A percentile compares a stretch with the other conserved stretches of the same genome.
These are phyloP conservation scores for Circaetus gallicus DNA, from an alignment of 2,113 vertebrate species.

Conservation along the genomic window DNA sequence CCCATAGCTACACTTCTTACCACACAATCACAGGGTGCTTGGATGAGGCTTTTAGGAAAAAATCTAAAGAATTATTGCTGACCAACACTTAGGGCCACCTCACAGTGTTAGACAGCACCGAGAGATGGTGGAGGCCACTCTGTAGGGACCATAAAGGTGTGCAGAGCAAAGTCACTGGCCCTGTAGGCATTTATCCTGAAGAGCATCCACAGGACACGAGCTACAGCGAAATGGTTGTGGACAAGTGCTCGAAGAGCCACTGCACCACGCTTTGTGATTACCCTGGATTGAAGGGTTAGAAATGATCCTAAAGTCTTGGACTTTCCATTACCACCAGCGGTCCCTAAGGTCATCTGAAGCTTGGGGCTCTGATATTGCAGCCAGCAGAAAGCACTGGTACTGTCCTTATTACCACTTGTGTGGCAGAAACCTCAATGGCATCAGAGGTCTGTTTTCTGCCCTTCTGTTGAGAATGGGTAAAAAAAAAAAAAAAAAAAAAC, in stretches of 20 bases:
- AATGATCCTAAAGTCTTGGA: neutral
- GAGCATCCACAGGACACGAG: accelerated
- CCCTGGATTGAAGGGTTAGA: neutral
- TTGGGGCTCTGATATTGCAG: neutral
- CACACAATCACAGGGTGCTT: neutral
- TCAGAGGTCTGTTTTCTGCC: neutral
- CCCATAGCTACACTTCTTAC: neutral
- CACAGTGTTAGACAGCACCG: neutral
- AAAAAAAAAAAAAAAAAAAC: neutral
- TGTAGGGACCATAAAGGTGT: neutral
- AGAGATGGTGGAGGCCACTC: neutral
- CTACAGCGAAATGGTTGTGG: neutral
- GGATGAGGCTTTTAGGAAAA: neutral
- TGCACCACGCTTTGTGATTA: neutral
- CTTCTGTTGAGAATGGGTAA: neutral
- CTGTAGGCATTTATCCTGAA: neutral
- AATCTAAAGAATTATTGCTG: neutral
- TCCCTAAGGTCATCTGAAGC: neutral
- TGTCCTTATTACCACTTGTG: neutral
- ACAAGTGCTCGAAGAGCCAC: neutral
- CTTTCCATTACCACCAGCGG: neutral
- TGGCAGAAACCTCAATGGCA: neutral
- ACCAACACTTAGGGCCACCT: neutral
- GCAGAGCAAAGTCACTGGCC: neutral
- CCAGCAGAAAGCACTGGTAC: neutral